Base-by-base conservation (phyloP, 2,113 vertebrate species). In the Heteronetta atricapilla region DNA sequence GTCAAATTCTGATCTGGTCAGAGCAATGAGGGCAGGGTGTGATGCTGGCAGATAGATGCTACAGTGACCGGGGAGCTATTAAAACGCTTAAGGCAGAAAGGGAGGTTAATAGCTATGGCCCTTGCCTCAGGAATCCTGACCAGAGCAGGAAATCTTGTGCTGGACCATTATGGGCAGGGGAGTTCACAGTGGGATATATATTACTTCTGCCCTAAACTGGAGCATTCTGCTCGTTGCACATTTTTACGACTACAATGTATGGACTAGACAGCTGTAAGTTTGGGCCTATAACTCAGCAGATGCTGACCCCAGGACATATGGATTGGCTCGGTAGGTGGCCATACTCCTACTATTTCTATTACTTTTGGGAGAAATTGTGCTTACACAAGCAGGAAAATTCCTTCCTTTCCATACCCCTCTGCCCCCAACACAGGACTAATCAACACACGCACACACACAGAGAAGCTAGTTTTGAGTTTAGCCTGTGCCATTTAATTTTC, bases 351-450 rank as follows among this genome's bases (percentile, higher is more conserved):
- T 74, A 28, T 55, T 91, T 90, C 58, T 34, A 81, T 56, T 87
- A 81, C 46, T 60, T 86, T 56, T 68, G 36, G 26, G 34, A 95
- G 73, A 91, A 94, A 86, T 84, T 90, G 73, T 91, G 91, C 76
- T 90, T 40, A 70, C 36, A 64, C 10, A 69, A 95, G 50, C n/a
- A 73, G 78, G 89, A 88, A 87, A 88, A 12, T 10, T 52, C 31
- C 82, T 55, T 86, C 60, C 31, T 78, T 67, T 86, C 70, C 68
- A 89, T 70, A 79, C 40, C 40, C 29, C 38, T 76, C 70, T 92
- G 74, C 66, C 60, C 44, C 28, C 78, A 81, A 4, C 20, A 29
- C 2, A 28, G 79, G 53, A 59, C 63, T 52, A n/a, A 14, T 40
- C 68, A 77, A 63, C 46, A 53, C 13, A 77, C 48, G 62, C 2